Percentiles rank a stretch among this genome's conserved stretches.
These are phyloP conservation scores for Caretta caretta DNA, from an alignment of 2,113 vertebrate species.

Conservation along the genomic window DNA sequence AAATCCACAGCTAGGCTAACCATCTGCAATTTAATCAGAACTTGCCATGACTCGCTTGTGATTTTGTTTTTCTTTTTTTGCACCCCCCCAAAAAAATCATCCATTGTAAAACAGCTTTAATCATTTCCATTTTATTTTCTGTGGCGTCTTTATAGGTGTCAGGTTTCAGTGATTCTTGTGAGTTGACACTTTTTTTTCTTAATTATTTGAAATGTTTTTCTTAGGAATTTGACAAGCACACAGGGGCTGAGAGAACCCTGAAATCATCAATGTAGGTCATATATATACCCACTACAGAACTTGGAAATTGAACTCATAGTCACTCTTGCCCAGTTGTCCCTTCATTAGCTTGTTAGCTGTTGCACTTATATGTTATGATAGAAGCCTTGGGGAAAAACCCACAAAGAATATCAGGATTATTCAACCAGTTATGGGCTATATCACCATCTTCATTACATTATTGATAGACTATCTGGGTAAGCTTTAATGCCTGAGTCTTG, in stretches of 20 bases:
- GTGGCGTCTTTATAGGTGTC: neutral
- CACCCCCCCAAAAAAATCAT: too few relatives aligned
- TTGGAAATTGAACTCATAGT: neutral
- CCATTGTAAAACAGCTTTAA: neutral
- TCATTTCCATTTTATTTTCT: neutral
- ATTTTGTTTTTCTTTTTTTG: neutral
- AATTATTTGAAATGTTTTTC: neutral
- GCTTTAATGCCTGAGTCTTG: neutral
- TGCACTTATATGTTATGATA: neutral
- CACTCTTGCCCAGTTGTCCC: neutral
- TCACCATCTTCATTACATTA: neutral
- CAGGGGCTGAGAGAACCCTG: neutral
- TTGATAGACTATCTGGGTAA: neutral
- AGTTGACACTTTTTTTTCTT: neutral
- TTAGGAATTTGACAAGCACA: neutral
- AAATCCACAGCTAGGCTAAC: neutral
- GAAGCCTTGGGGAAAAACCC: neutral
- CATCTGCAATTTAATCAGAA: neutral
- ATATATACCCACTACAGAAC: neutral
- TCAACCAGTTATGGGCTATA: neutral
- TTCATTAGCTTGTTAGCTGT: neutral
- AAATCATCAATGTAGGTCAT: neutral
- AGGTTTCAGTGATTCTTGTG: neutral
- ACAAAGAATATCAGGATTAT: neutral
- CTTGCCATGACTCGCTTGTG: neutral